Evolutionary conservation across 1,140 invertebrate species (phyloP).

Genomic region (Conus ventricosus): DNA sequence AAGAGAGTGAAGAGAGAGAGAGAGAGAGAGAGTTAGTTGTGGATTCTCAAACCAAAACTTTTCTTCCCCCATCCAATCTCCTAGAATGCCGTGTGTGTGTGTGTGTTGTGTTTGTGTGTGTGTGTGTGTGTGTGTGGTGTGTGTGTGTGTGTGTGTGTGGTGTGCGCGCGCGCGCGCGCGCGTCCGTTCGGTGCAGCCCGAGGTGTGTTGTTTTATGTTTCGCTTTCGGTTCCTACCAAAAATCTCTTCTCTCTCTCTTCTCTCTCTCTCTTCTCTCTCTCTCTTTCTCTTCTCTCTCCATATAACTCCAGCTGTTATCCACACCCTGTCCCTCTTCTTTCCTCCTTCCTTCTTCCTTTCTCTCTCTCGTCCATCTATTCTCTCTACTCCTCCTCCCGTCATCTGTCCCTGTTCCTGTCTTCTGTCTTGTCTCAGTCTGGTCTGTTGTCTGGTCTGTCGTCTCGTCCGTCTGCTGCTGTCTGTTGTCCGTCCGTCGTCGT

Average conservation of each 20-base stretch:
- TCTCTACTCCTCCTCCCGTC: no score
- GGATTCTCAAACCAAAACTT: no score
- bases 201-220: neutral
- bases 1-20: no score
- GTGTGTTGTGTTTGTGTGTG: slow-evolving; percentile 15
- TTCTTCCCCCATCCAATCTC: neutral
- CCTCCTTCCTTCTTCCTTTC: neutral
- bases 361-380: neutral
- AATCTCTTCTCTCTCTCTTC: neutral
- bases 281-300: neutral
- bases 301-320: no score
- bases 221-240: neutral
- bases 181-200: neutral
- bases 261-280: neutral
- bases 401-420: no score
- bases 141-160: slow-evolving; percentile 10
- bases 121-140: neutral
- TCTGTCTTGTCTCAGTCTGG: no score
- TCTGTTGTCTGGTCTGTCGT: no score
- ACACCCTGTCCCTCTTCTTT: neutral
- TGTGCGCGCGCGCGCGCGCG: neutral
- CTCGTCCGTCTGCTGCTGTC: neutral
- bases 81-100: slow-evolving; percentile 1
- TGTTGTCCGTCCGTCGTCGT: no score
- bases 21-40: no score